phyloP scores from a whole-genome alignment of 2,888 invertebrate genomes.

The Nymphalis urticae region DNA sequence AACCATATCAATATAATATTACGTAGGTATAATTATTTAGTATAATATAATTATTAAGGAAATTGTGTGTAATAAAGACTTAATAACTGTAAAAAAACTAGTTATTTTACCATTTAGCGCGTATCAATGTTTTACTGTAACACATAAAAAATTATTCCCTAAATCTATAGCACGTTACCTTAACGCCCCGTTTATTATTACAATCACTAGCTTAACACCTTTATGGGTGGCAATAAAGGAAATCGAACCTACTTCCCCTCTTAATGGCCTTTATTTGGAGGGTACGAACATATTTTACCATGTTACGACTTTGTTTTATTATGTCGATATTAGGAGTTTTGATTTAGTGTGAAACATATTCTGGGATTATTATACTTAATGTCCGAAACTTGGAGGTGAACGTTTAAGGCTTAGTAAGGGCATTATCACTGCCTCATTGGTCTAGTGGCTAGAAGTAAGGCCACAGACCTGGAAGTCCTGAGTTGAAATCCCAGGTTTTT shows the following conservation, averaged over 20 bases:
- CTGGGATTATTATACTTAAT: slow-evolving; percentile 14
- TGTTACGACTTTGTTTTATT: slow-evolving; percentile 40
- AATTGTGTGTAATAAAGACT: too few relatives aligned
- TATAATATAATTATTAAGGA: too few relatives aligned
- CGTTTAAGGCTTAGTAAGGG: too few relatives aligned
- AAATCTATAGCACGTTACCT: slow-evolving; percentile 16
- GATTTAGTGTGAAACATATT: slow-evolving; percentile 26
- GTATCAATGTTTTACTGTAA: neutral
- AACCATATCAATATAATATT: too few relatives aligned
- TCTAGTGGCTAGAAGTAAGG: too few relatives aligned
- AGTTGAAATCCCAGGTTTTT: too few relatives aligned
- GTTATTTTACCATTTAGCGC: neutral
- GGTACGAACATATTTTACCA: slow-evolving; percentile 40
- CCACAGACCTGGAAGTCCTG: too few relatives aligned
- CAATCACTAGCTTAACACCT: slow-evolving; percentile 44
- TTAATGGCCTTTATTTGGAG: slow-evolving; percentile 47
- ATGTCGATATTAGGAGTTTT: slow-evolving; percentile 30
- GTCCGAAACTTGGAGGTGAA: neutral
- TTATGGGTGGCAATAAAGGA: slow-evolving; percentile 54
- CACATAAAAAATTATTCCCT: slow-evolving; percentile 4
- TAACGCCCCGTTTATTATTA: slow-evolving; percentile 39
- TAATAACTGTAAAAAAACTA: neutral
- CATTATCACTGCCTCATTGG: too few relatives aligned
- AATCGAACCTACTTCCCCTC: slow-evolving; percentile 60
- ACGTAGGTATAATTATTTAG: too few relatives aligned